Percentiles rank a stretch among this genome's conserved stretches.
phyloP scores from a whole-genome alignment of 2,113 vertebrate species.

The Elgaria multicarinata region DNA sequence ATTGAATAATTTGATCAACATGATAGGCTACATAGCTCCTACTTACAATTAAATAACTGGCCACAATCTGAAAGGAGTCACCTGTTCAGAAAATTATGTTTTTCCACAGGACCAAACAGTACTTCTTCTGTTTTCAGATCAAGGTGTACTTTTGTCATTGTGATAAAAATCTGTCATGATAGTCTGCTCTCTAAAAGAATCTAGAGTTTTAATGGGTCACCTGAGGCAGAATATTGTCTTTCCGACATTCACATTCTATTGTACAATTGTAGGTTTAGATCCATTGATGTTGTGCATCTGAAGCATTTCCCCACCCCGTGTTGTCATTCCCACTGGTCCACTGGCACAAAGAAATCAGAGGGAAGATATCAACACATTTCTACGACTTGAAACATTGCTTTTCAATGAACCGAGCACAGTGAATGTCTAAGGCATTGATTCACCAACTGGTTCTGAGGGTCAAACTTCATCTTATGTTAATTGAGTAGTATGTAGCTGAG shows the following conservation, averaged over 20 bases:
- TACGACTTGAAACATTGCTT: neutral
- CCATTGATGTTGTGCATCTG: neutral
- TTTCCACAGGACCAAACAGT: neutral
- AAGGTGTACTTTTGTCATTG: neutral
- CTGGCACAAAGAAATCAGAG: neutral
- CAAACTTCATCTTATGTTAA: too few species aligned
- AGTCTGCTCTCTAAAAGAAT: neutral
- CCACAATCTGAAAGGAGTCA: neutral
- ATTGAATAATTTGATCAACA: neutral
- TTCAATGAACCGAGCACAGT: neutral
- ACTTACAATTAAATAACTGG: neutral
- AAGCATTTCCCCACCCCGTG: neutral
- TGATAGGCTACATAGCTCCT: neutral
- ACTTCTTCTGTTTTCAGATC: neutral
- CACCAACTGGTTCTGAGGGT: too few species aligned
- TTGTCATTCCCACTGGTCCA: neutral
- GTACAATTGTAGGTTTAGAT: constrained; percentile 1
- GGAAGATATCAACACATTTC: neutral
- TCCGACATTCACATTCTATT: neutral
- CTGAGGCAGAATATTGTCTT: constrained; percentile 6
- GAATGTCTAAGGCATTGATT: neutral
- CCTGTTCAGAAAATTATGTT: neutral
- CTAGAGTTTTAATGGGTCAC: neutral
- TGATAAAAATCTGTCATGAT: neutral
- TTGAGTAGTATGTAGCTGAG: too few species aligned